phyloP scores from a whole-genome alignment of 2,113 vertebrate species.

The Pseudopipra pipra region DNA sequence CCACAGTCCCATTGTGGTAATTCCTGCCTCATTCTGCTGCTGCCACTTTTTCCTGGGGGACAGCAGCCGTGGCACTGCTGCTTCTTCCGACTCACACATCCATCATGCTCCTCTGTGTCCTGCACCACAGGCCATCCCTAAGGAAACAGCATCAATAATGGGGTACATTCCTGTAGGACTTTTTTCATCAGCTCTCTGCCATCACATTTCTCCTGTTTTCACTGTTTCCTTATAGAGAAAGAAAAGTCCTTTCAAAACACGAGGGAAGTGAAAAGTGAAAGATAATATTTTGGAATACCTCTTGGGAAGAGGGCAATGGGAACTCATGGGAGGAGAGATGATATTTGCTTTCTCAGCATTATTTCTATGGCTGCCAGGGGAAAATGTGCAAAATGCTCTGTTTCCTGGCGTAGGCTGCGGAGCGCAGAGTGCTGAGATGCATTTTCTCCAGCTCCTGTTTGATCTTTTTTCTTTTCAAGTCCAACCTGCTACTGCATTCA shows the following conservation, averaged over 20 bases:
- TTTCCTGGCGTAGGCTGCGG: neutral
- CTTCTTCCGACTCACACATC: neutral
- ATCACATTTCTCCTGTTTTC: neutral
- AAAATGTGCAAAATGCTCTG: neutral
- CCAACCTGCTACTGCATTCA: neutral
- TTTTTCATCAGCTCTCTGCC: neutral
- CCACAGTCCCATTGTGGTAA: neutral
- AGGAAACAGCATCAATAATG: neutral
- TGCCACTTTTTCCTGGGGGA: neutral
- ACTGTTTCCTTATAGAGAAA: neutral
- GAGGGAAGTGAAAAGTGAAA: neutral
- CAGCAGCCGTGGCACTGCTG: fast-evolving
- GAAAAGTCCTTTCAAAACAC: neutral
- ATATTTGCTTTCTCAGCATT: neutral
- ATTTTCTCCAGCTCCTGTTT: slow-evolving; percentile 4
- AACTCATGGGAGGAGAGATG: neutral
- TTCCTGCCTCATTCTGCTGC: neutral
- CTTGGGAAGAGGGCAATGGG: neutral
- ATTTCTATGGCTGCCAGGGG: neutral
- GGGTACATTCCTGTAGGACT: neutral
- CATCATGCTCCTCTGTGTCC: fast-evolving
- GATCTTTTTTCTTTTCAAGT: slow-evolving; percentile 22
- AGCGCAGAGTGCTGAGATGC: neutral
- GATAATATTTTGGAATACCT: neutral
- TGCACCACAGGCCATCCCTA: fast-evolving